These are phyloP conservation scores for Panurus biarmicus DNA, from an alignment of 2,113 vertebrate species.

Conservation along the genomic window DNA sequence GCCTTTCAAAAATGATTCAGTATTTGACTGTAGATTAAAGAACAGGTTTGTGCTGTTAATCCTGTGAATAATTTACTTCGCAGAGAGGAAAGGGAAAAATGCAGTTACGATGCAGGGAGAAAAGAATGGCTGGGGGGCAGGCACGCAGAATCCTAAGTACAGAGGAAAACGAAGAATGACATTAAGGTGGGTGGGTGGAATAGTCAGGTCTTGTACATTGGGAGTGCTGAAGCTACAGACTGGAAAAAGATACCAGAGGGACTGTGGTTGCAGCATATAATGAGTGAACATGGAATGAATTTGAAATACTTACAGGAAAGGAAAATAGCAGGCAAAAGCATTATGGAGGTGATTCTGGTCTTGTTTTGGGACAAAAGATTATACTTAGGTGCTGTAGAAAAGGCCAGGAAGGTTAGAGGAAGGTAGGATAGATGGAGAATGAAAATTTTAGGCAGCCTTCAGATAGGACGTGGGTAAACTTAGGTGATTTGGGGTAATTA, in stretches of 20 bases:
- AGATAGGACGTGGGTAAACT: rapidly evolving
- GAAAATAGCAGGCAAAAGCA: background rate
- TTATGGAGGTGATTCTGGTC: background rate
- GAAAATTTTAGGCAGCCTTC: background rate
- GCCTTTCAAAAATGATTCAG: background rate
- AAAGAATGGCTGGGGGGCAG: background rate
- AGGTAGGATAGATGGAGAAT: background rate
- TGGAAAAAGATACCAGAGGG: background rate
- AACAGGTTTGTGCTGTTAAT: slow-evolving; percentile 18
- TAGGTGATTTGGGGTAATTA: background rate
- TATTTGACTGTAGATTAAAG: slow-evolving; percentile 3
- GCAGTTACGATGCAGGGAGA: background rate
- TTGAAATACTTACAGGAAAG: background rate
- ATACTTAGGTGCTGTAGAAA: background rate
- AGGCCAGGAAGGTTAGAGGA: background rate
- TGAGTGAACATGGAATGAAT: background rate
- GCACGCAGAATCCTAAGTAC: background rate
- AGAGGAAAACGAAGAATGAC: background rate
- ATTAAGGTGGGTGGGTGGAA: background rate
- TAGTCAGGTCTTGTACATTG: background rate
- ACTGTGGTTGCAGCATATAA: background rate
- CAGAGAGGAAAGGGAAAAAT: background rate
- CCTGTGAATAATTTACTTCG: slow-evolving; percentile 31
- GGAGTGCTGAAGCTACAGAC: background rate
- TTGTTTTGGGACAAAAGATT: background rate